Conservation (phyloP, 1,140 invertebrate genomes). For the Homalodisca vitripennis region DNA sequence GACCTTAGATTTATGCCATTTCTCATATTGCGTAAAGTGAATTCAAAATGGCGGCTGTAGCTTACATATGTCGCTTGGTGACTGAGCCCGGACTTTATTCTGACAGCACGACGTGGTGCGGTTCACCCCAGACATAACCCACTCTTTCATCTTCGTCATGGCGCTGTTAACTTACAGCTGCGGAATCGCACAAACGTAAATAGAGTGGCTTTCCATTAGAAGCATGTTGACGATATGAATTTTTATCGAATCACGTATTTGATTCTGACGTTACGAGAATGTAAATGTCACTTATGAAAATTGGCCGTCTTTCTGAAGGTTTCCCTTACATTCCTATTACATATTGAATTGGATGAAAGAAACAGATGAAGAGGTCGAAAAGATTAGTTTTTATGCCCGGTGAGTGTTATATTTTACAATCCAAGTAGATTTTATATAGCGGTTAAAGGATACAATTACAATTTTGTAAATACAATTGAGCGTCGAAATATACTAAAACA, state of each 20-base stretch:
- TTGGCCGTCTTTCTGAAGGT: too few species aligned
- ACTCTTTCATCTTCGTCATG: slow-evolving; percentile 23
- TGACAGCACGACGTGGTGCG: background rate
- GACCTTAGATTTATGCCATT: slow-evolving; percentile 33
- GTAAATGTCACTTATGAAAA: too few species aligned
- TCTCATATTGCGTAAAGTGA: slow-evolving; percentile 40
- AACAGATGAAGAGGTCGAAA: too few species aligned
- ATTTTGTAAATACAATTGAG: too few species aligned
- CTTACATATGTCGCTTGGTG: slow-evolving; percentile 26
- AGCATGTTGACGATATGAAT: slow-evolving; percentile 9
- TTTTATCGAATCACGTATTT: slow-evolving; percentile 14
- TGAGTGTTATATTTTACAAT: too few species aligned
- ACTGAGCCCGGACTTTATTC: background rate
- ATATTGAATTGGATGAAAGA: too few species aligned
- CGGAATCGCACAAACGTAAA: slow-evolving; percentile 10
- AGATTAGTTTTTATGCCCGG: too few species aligned
- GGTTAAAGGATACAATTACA: too few species aligned
- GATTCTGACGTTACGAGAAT: too few species aligned
- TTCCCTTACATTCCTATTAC: too few species aligned
- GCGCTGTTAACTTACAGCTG: background rate
- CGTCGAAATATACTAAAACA: too few species aligned
- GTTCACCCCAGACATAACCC: background rate
- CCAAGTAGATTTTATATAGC: too few species aligned
- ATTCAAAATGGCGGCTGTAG: slow-evolving; percentile 37
- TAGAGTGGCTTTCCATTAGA: slow-evolving; percentile 18